A percentile compares a stretch with the other conserved stretches of the same genome.
These are phyloP conservation scores for Lycaena phlaeas DNA, from an alignment of 2,888 invertebrate genomes.

Conservation along the genomic window DNA sequence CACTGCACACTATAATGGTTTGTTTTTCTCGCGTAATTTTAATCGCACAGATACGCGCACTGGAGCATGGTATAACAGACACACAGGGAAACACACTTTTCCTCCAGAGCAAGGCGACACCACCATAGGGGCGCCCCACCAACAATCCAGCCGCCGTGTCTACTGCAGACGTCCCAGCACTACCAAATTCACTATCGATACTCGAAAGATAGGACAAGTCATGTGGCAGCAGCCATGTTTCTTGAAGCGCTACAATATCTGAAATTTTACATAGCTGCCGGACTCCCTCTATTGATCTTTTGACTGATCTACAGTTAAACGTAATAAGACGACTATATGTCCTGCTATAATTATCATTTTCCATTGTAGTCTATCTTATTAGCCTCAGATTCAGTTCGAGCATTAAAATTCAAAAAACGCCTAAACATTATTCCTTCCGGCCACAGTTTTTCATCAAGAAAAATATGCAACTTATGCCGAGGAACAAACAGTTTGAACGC, in stretches of 20 bases:
- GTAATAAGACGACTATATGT: too few species aligned
- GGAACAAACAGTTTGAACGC: slow-evolving; percentile 9
- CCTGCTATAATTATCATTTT: too few species aligned
- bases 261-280: not conserved
- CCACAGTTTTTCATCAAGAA: slow-evolving; percentile 10
- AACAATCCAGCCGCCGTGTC: not conserved
- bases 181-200: not conserved
- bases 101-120: not conserved
- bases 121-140: not conserved
- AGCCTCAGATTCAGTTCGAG: too few species aligned
- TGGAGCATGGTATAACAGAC: slow-evolving; percentile 12
- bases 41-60: slow-evolving; percentile 2
- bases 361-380: too few species aligned
- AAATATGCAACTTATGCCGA: not conserved
- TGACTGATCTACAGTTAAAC: slow-evolving; percentile 8
- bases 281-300: not conserved
- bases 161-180: not conserved
- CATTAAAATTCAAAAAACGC: slow-evolving; percentile 9
- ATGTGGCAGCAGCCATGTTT: not conserved
- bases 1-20: slow-evolving; percentile 13
- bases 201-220: not conserved
- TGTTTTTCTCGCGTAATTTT: slow-evolving; percentile 2
- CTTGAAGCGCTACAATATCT: not conserved
- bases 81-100: slow-evolving; percentile 8
- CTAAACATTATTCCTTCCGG: slow-evolving; percentile 10